A percentile compares a stretch with the other conserved stretches of the same genome.
phyloP scores from a whole-genome alignment of 2,113 vertebrate genomes.

The Catharus minimus region DNA sequence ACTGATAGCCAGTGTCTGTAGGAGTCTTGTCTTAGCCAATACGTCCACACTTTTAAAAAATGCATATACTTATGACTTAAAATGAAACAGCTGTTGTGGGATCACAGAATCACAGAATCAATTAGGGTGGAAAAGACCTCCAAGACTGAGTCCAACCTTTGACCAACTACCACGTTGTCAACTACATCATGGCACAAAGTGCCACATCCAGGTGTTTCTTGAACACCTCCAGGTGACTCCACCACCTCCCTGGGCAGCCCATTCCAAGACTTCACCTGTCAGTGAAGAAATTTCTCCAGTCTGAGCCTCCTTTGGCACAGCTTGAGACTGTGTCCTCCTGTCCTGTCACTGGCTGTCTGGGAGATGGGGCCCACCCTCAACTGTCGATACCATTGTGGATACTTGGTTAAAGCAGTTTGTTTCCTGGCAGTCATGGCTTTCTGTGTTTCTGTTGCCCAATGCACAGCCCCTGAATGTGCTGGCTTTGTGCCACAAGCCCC shows the following conservation, averaged over 20 bases:
- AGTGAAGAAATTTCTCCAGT: background rate
- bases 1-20: background rate
- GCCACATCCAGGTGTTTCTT: background rate
- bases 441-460: accelerated
- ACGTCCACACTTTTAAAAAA: background rate
- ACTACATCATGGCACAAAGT: background rate
- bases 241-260: background rate
- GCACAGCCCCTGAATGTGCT: background rate
- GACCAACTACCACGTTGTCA: background rate
- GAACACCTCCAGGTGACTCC: background rate
- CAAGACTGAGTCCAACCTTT: background rate
- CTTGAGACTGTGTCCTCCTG: background rate
- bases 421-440: background rate
- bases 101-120: background rate
- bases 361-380: accelerated
- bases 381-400: background rate
- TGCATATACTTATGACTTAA: background rate
- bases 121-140: background rate
- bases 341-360: background rate
- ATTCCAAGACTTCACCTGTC: background rate
- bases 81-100: background rate
- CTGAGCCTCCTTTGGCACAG: background rate
- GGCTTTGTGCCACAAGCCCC: background rate
- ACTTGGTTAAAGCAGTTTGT: background rate
- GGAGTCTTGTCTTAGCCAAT: background rate